Evolutionary conservation across 2,113 vertebrate genomes (phyloP).

Genomic region (Otis tarda): DNA sequence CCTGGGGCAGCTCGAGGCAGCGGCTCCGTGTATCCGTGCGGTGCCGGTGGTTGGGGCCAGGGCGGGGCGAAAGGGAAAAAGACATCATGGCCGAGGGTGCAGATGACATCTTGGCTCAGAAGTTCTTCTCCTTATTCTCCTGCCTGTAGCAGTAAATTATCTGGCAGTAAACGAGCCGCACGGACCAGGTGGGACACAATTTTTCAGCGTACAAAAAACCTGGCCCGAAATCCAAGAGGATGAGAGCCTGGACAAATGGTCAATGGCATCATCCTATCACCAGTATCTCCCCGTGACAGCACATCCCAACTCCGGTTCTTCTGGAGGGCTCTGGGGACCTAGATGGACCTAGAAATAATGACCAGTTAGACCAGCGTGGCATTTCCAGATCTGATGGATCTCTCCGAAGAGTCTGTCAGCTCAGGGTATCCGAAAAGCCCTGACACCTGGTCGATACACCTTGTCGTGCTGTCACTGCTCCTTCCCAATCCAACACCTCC

Average conservation of each 20-base stretch:
- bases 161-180: neutral
- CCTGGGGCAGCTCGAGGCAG: neutral
- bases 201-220: neutral
- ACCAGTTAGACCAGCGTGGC: neutral
- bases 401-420: neutral
- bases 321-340: neutral
- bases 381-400: neutral
- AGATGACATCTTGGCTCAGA: neutral
- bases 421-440: accelerated
- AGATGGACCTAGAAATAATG: too few relatives aligned
- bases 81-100: neutral
- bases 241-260: neutral
- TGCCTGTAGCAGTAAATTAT: neutral
- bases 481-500: neutral
- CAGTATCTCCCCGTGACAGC: accelerated
- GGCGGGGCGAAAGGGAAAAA: accelerated
- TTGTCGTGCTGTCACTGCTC: neutral
- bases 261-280: neutral
- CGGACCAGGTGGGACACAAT: neutral
- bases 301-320: neutral
- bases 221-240: neutral
- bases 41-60: neutral
- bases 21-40: accelerated
- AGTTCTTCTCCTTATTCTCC: neutral
- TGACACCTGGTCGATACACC: accelerated